Percentiles rank a stretch among this genome's conserved stretches.
Conservation (phyloP, 1,140 invertebrate genomes). For the Rhagoletis pomonella region DNA sequence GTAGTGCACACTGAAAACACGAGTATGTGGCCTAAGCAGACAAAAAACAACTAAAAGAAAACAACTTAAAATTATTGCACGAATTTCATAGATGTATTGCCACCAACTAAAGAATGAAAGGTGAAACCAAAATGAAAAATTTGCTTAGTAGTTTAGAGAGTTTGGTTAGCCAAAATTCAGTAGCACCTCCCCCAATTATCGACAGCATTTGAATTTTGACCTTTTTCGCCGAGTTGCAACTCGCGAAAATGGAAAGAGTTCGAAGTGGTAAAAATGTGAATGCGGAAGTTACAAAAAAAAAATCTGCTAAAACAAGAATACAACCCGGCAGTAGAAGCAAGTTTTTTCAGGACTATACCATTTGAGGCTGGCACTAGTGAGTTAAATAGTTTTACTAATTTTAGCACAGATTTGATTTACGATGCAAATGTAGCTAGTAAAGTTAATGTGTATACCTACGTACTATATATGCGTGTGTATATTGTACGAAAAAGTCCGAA, state of each 20-base stretch:
- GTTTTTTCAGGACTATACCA: too few species aligned
- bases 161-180: neutral
- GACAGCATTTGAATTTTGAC: neutral
- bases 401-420: too few species aligned
- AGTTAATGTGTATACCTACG: neutral
- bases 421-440: neutral
- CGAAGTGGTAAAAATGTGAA: neutral
- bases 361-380: too few species aligned
- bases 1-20: too few species aligned
- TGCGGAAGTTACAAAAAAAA: neutral
- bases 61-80: neutral
- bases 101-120: neutral
- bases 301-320: too few species aligned
- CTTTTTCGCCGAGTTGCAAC: neutral
- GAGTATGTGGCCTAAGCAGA: neutral
- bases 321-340: too few species aligned
- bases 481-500: neutral
- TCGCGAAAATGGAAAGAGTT: neutral
- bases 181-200: constrained; percentile 14
- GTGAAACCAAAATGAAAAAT: neutral
- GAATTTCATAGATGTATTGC: neutral
- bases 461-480: too few species aligned
- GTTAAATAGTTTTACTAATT: too few species aligned
- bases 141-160: neutral
- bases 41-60: neutral